Percentiles rank a stretch among this genome's conserved stretches.
These are phyloP conservation scores for Ictalurus punctatus DNA, from an alignment of 2,113 vertebrate species.

Conservation along the genomic window DNA sequence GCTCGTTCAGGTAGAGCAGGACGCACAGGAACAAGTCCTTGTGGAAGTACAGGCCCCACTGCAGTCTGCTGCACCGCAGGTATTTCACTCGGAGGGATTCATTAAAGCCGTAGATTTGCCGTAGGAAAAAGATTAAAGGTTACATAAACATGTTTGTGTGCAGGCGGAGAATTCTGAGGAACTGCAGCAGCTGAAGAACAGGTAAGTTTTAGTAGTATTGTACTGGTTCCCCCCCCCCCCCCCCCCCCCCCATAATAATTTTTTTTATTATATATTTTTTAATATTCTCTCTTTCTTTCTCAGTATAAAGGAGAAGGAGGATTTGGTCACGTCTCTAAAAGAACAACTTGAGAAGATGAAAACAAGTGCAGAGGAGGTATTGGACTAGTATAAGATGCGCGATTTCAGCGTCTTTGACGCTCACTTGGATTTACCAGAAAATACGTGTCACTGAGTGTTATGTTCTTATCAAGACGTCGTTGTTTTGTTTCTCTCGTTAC, in stretches of 20 bases:
- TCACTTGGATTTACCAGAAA: background rate
- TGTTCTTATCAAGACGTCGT: background rate
- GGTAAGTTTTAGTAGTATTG: conserved; percentile 23
- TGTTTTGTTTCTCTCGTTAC: background rate
- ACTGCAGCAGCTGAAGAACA: conserved; percentile 48
- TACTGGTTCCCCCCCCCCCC: too few species aligned
- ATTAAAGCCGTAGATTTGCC: background rate
- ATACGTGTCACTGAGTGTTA: background rate
- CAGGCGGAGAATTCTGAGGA: conserved; percentile 45
- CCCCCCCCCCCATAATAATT: too few species aligned
- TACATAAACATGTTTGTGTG: background rate
- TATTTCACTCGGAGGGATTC: background rate
- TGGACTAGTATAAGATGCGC: background rate
- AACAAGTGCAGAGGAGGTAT: conserved; percentile 16
- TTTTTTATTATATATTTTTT: too few species aligned
- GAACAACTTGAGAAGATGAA: conserved; percentile 47
- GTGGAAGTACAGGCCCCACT: conserved; percentile 13
- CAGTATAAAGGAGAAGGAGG: conserved; percentile 53
- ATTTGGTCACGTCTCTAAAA: conserved; percentile 39
- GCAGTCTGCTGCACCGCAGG: conserved; percentile 26
- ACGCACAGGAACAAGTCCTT: conserved; percentile 17
- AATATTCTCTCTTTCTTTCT: background rate
- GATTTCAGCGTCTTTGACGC: background rate
- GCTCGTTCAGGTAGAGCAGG: conserved; percentile 73
- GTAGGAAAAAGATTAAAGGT: background rate